Conservation (phyloP, 2,113 vertebrate genomes). For the Calcarius ornatus region DNA sequence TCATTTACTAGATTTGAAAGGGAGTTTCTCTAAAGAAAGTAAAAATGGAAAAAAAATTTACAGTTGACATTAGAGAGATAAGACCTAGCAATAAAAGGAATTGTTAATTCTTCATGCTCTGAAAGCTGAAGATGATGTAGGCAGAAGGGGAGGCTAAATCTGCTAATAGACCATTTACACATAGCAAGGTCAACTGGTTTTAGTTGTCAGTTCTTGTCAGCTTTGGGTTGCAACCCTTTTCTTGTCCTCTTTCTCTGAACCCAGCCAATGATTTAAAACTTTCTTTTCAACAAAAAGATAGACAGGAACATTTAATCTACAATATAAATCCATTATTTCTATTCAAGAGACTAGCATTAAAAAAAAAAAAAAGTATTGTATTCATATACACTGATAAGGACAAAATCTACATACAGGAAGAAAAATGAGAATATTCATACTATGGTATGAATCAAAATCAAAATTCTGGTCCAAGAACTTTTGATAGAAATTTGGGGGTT, state of each 20-base stretch:
- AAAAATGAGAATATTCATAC: background rate
- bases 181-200: background rate
- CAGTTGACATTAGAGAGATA: background rate
- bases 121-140: background rate
- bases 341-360: background rate
- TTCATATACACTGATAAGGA: background rate
- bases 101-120: background rate
- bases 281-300: background rate
- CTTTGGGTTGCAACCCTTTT: background rate
- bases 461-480: background rate
- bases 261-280: background rate
- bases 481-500: background rate
- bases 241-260: background rate
- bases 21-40: background rate
- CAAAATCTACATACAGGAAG: background rate
- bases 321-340: background rate
- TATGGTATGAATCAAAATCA: background rate
- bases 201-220: background rate
- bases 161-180: background rate
- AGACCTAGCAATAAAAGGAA: background rate
- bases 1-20: background rate
- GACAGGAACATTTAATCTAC: background rate
- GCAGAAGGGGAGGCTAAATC: background rate
- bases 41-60: background rate
- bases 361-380: background rate